These are phyloP conservation scores for Holothuria leucospilota DNA, from an alignment of 53 echinoderm and acorn worm genomes.

Conservation along the genomic window DNA sequence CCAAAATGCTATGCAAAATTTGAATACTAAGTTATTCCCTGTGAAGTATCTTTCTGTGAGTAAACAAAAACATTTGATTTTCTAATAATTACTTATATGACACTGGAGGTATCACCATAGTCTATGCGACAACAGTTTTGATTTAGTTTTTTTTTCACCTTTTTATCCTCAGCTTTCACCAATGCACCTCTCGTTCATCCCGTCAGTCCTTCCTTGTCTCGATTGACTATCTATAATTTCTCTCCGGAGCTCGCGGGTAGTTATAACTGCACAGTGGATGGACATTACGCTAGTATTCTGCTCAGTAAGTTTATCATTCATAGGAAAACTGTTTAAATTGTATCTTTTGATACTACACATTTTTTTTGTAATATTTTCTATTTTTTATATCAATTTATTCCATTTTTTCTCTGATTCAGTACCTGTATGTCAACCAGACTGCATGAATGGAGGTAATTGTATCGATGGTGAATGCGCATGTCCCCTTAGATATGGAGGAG, in stretches of 20 bases:
- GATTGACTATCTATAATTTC: constrained; percentile 72
- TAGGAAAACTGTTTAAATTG: too few relatives aligned
- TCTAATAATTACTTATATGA: background rate
- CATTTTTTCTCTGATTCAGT: constrained; percentile 1
- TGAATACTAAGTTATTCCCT: too few relatives aligned
- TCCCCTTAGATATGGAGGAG: constrained; percentile 42
- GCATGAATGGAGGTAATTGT: constrained; percentile 72
- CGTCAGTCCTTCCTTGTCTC: constrained; percentile 62
- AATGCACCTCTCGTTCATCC: constrained; percentile 44
- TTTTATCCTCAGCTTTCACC: background rate
- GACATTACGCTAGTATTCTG: constrained; percentile 65
- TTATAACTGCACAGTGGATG: constrained; percentile 85
- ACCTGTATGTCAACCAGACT: constrained; percentile 63
- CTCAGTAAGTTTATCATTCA: constrained; percentile 66
- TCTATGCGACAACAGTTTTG: background rate
- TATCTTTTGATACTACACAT: too few relatives aligned
- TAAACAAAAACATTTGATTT: background rate
- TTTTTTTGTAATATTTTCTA: too few relatives aligned
- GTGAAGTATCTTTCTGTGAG: too few relatives aligned
- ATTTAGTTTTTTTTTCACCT: background rate
- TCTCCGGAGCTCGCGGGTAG: constrained; percentile 67
- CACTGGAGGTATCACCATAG: background rate
- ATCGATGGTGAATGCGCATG: constrained; percentile 67
- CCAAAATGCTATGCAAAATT: too few relatives aligned
- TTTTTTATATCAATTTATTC: background rate